Base-by-base conservation (phyloP, 92 coral and sea anemone genomes). In the Zoanthus solanderi region DNA sequence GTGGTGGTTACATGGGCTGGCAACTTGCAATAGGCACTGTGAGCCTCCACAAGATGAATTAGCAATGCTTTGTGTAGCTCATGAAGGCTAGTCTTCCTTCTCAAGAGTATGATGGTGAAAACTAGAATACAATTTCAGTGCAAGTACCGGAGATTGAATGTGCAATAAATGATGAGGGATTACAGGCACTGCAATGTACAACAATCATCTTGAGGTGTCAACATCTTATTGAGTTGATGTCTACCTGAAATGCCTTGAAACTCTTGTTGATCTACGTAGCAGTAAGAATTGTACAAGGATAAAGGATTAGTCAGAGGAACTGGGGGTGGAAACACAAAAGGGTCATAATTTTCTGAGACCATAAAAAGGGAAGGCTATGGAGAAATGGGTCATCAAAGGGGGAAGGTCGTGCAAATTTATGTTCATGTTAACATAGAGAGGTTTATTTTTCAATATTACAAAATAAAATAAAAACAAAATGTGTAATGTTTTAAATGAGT, bases 41-140 rank as follows among this genome's bases (percentile, higher is more conserved):
- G 91, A 80, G 10, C 79, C 60, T n/a, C 85, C 88, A 61, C 77
- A 90, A 73, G 88, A 60, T 53, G 52, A 48, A 52, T 16, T 74
- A 30, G 15, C 88, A 61, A 68, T 72, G 77, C 53, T 72, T 72
- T 67, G 81, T 47, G 63, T 76, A n/a, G 63, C 52, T 47, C 32
- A 76, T 71, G 85, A 88, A 46, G 94, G 94, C 31, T 92, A 92
- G n/a, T 78, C 84, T 80, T 13, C 92, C 94, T 11, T 88, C 89
- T 71, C 52, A 15, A 53, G 78, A 75, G 7, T 88, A 65, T 61
- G 78, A 63, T 73, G 90, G 92, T 16, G 90, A 90, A 31, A 90
- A 84, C 12, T 90, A 87, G 90, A 56, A 71, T 66, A 90, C 86
- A 9, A 61, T 46, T 42, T 57, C 89, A 45, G 79, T 88, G 45